Evolutionary conservation across 2,113 vertebrate genomes (phyloP).

Genomic region (Bombycilla garrulus): DNA sequence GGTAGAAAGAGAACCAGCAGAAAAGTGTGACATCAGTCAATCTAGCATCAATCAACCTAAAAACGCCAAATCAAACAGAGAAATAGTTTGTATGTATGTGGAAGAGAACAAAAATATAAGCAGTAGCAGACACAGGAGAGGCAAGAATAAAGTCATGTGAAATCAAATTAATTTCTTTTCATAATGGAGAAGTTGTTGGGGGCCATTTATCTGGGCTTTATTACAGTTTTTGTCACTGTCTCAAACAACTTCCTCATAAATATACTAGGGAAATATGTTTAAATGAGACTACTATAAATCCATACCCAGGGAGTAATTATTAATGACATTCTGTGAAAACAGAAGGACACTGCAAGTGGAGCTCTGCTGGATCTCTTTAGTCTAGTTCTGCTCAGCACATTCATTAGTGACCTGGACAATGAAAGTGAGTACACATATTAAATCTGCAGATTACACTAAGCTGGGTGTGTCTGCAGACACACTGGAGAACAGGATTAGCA

Average conservation of each 20-base stretch:
- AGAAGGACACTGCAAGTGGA: background rate
- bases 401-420: slow-evolving; percentile 38
- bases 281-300: slow-evolving; percentile 19
- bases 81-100: background rate
- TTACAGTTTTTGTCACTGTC: background rate
- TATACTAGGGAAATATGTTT: slow-evolving; percentile 19
- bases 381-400: background rate
- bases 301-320: slow-evolving; percentile 5
- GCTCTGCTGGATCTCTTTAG: slow-evolving; percentile 38
- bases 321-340: slow-evolving; percentile 30
- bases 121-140: background rate
- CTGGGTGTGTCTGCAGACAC: background rate
- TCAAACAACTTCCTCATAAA: slow-evolving; percentile 38
- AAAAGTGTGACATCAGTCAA: background rate
- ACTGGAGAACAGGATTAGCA: background rate
- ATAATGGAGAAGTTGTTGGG: slow-evolving; percentile 2
- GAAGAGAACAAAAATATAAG: background rate
- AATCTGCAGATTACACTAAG: background rate
- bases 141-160: background rate
- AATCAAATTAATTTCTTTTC: slow-evolving; percentile 9
- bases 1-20: background rate
- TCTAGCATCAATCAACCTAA: background rate
- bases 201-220: slow-evolving; percentile 9
- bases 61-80: background rate
- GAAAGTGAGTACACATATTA: background rate